Percentiles rank a stretch among this genome's conserved stretches.
phyloP scores from a whole-genome alignment of 2,113 vertebrate species.

The Patagioenas fasciata region DNA sequence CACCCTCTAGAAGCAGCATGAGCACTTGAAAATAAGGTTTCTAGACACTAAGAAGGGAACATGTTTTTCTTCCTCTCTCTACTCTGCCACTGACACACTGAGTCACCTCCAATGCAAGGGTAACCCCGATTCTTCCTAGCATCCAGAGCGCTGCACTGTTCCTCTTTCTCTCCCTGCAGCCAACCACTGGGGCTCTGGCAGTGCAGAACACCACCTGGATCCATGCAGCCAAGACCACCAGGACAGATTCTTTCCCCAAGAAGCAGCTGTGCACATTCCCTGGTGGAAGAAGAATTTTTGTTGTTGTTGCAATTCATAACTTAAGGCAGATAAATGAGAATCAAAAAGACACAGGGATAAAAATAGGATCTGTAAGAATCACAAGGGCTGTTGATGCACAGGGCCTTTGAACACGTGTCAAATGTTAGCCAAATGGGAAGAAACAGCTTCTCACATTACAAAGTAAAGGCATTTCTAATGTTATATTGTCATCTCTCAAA shows the following conservation, averaged over 20 bases:
- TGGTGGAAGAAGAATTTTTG: not conserved
- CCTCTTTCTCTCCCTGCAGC: not conserved
- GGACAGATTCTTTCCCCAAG: not conserved
- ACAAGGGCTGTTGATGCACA: constrained; percentile 9
- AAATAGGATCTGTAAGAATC: constrained; percentile 38
- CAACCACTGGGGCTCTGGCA: not conserved
- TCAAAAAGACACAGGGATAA: constrained; percentile 18
- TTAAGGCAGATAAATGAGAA: constrained; percentile 11
- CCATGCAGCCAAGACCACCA: not conserved
- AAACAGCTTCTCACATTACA: constrained; percentile 37
- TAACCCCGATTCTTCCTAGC: not conserved
- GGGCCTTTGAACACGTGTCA: constrained; percentile 4
- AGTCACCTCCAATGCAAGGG: not conserved
- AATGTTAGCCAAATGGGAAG: not conserved
- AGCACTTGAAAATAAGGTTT: not conserved
- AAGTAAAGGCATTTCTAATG: not conserved
- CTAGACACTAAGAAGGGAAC: not conserved
- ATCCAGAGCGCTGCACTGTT: not conserved
- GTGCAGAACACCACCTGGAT: not conserved
- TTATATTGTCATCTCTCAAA: constrained; percentile 15
- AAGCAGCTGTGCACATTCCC: not conserved
- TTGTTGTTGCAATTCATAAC: not conserved
- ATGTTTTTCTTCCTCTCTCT: not conserved
- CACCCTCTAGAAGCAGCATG: not conserved
- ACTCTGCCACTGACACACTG: not conserved